These are phyloP conservation scores for Pseudorasbora parva DNA, from an alignment of 2,113 vertebrate species.

Conservation along the genomic window DNA sequence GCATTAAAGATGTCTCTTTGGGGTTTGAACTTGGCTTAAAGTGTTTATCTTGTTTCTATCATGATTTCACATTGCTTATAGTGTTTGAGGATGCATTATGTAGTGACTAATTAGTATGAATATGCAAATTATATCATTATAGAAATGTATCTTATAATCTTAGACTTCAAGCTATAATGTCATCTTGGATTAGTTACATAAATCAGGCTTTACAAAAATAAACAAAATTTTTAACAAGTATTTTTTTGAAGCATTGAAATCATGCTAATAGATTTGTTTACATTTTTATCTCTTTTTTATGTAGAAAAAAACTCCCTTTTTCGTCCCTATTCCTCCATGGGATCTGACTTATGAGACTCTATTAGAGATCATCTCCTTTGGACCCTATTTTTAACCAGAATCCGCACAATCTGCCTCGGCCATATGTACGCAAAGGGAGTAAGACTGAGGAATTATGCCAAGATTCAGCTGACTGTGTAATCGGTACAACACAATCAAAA, in stretches of 20 bases:
- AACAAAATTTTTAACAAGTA: too few species aligned
- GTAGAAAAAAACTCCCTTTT: neutral
- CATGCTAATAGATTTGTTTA: neutral
- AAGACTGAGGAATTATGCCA: neutral
- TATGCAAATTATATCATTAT: neutral
- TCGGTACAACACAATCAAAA: neutral
- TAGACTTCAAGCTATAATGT: too few species aligned
- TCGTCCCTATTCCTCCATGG: neutral
- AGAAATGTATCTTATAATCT: neutral
- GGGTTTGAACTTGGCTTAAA: too few species aligned
- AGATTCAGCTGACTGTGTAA: neutral
- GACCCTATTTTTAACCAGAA: neutral
- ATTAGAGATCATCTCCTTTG: neutral
- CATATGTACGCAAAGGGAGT: neutral
- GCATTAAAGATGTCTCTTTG: neutral
- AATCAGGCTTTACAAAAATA: too few species aligned
- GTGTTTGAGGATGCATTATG: neutral
- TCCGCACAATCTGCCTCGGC: neutral
- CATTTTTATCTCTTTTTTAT: too few species aligned
- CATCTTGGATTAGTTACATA: too few species aligned
- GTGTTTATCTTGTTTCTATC: too few species aligned
- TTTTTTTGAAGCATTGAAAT: neutral
- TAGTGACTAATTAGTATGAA: neutral
- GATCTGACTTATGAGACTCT: neutral
- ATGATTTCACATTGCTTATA: neutral